A percentile compares a stretch with the other conserved stretches of the same genome.
phyloP scores from a whole-genome alignment of 2,113 vertebrate species.

The Gallinago media region DNA sequence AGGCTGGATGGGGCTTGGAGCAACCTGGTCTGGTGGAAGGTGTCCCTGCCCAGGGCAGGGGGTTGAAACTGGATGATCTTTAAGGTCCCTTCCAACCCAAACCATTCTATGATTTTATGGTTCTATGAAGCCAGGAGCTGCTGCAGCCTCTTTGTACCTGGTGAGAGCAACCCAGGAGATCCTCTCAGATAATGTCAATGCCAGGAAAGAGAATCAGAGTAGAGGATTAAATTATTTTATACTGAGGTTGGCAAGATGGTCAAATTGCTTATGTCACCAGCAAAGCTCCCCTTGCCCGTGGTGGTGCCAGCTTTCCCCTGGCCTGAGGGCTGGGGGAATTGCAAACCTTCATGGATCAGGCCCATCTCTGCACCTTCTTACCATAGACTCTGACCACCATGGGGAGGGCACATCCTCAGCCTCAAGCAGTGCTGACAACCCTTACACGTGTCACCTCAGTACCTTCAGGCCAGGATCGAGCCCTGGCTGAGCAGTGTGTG shows the following conservation, averaged over 20 bases:
- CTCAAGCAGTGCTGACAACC: background rate
- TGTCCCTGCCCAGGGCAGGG: no score
- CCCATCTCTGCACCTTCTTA: background rate
- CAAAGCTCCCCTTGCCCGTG: background rate
- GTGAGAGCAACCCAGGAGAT: background rate
- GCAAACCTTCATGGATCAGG: background rate
- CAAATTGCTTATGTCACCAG: background rate
- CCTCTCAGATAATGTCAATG: background rate
- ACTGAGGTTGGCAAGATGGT: background rate
- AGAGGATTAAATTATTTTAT: background rate
- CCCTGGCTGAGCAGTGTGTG: background rate
- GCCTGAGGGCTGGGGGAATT: fast-evolving
- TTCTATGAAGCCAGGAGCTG: background rate
- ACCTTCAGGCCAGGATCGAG: background rate
- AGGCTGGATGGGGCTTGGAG: no score
- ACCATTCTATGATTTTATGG: no score
- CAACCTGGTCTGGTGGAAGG: no score
- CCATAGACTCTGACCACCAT: background rate
- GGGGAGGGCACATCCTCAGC: fast-evolving
- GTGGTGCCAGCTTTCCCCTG: fast-evolving
- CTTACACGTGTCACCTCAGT: background rate
- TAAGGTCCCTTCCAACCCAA: no score
- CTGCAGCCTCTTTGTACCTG: background rate
- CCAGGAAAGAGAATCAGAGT: background rate
- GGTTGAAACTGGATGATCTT: no score